A percentile compares a stretch with the other conserved stretches of the same genome.
phyloP scores from a whole-genome alignment of 2,113 vertebrate genomes.

The Ameiurus melas region DNA sequence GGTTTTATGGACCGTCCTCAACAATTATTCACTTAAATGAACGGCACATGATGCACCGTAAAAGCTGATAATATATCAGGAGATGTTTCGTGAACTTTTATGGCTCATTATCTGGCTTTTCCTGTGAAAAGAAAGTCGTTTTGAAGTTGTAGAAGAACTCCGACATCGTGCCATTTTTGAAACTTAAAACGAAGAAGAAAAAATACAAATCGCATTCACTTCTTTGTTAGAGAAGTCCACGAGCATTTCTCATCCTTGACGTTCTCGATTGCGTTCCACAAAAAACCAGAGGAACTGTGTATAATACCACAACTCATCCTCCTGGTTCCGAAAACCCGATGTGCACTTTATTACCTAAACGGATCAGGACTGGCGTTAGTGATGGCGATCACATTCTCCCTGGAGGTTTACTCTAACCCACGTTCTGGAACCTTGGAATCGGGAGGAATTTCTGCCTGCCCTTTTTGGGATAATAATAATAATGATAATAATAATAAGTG shows the following conservation, averaged over 20 bases:
- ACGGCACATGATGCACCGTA: not conserved
- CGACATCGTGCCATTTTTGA: not conserved
- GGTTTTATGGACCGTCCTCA: not conserved
- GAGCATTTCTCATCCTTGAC: no score
- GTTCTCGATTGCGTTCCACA: not conserved
- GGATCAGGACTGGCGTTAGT: not conserved
- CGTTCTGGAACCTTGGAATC: not conserved
- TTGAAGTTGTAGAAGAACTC: not conserved
- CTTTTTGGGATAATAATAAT: no score
- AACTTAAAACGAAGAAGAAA: not conserved
- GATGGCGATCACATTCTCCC: not conserved
- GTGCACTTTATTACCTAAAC: not conserved
- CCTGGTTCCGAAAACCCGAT: not conserved
- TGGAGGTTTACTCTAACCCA: not conserved
- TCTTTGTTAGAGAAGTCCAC: no score
- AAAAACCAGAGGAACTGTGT: not conserved
- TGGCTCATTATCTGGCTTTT: not conserved
- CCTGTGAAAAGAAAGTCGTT: not conserved
- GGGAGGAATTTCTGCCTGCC: not conserved
- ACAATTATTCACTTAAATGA: not conserved
- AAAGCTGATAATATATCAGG: conserved; percentile 9
- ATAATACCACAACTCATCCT: no score
- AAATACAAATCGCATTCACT: not conserved
- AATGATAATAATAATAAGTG: no score
- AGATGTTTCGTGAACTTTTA: not conserved